Evolutionary conservation across 2,797 vertebrate genomes (phyloP).

Genomic region (Lerista edwardsae): DNA sequence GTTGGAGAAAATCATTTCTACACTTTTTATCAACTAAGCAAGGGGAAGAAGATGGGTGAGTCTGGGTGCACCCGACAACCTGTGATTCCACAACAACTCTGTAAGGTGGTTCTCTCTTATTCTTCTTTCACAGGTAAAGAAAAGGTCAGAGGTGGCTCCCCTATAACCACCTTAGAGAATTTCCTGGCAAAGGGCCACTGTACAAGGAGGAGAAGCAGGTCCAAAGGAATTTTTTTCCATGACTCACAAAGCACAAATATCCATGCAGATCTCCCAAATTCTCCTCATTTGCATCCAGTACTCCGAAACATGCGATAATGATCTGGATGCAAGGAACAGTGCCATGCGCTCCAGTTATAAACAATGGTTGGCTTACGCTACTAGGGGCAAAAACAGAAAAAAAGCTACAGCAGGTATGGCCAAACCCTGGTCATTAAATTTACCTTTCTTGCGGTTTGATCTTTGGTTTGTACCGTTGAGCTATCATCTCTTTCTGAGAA

Average conservation of each 20-base stretch:
- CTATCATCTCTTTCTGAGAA: slow-evolving; percentile 73
- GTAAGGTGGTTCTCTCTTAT: not conserved
- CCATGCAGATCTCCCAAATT: not conserved
- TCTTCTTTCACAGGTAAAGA: not conserved
- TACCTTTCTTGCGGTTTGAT: slow-evolving; percentile 42
- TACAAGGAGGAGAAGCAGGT: not conserved
- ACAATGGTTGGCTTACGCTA: not conserved
- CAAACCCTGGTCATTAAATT: not conserved
- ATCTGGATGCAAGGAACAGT: not conserved
- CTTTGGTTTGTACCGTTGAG: slow-evolving; percentile 60
- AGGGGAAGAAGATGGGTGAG: not conserved
- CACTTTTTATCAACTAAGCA: not conserved
- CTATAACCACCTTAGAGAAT: not conserved
- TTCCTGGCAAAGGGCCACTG: not conserved
- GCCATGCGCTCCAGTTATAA: not conserved
- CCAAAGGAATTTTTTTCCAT: not conserved
- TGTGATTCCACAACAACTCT: not conserved
- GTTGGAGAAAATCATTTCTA: not conserved
- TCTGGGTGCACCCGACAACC: too few species aligned
- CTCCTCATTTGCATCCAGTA: not conserved
- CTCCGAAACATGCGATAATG: not conserved
- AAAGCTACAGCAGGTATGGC: not conserved
- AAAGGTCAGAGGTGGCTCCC: not conserved
- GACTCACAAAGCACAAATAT: not conserved
- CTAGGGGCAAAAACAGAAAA: not conserved